A percentile compares a stretch with the other conserved stretches of the same genome.
Conservation (phyloP, 2,888 invertebrate genomes). For the Atethmia centrago region DNA sequence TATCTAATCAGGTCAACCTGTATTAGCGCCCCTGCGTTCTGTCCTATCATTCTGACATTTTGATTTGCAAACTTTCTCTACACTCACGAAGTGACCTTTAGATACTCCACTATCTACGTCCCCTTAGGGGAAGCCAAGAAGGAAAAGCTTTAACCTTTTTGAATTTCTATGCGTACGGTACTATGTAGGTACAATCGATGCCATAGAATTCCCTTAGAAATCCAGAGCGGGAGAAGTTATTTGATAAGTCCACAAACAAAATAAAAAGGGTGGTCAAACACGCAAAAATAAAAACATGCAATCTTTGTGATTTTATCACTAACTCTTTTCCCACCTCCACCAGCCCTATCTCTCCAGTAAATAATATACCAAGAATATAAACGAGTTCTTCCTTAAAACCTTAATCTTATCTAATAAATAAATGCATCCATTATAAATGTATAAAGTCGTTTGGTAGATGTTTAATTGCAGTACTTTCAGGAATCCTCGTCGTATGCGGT, state of each 20-base stretch:
- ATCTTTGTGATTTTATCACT: too few relatives aligned
- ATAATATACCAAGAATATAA: slow-evolving; percentile 36
- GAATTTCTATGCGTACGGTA: not conserved
- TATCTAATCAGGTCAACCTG: not conserved
- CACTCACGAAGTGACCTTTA: slow-evolving; percentile 30
- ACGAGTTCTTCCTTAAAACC: slow-evolving; percentile 40
- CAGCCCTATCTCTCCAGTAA: not conserved
- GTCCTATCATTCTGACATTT: slow-evolving; percentile 19
- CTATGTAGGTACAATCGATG: not conserved
- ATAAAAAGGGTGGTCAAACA: too few relatives aligned
- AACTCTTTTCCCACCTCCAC: not conserved
- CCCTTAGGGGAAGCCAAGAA: slow-evolving; percentile 12
- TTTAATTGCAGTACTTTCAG: slow-evolving; percentile 39
- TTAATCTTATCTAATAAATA: slow-evolving; percentile 26
- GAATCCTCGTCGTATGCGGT: slow-evolving; percentile 31
- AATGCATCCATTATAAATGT: slow-evolving; percentile 35
- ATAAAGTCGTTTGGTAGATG: slow-evolving; percentile 17
- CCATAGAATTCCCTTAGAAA: not conserved
- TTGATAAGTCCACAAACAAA: not conserved
- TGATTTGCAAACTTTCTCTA: slow-evolving; percentile 28
- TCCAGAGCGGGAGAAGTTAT: too few relatives aligned
- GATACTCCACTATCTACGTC: slow-evolving; percentile 6
- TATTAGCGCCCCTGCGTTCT: not conserved
- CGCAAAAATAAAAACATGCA: too few relatives aligned
- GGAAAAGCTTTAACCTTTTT: not conserved